A percentile compares a stretch with the other conserved stretches of the same genome.
These are phyloP conservation scores for Rhorus exstirpatorius DNA, from an alignment of 2,888 invertebrate genomes.

Conservation along the genomic window DNA sequence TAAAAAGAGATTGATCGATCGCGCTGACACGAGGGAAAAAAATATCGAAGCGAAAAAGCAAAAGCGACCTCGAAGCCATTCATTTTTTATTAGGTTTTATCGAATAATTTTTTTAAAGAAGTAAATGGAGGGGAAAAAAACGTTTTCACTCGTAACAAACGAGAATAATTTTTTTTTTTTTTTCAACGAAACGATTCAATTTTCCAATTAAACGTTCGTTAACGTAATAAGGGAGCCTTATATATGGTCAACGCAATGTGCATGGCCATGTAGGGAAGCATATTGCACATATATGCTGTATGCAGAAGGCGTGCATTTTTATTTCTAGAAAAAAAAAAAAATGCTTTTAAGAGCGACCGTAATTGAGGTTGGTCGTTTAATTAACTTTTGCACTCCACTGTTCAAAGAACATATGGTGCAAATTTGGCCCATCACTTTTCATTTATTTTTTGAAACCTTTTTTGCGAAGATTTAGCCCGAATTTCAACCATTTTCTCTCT, in stretches of 20 bases:
- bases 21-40: neutral
- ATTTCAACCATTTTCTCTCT: too few relatives aligned
- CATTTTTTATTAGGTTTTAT: neutral
- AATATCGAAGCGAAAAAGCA: too few relatives aligned
- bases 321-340: neutral
- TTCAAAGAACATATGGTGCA: neutral
- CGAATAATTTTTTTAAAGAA: neutral
- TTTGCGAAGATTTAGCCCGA: too few relatives aligned
- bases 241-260: neutral
- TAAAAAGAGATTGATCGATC: too few relatives aligned
- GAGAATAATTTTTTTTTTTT: neutral
- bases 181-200: neutral
- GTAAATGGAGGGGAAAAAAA: neutral
- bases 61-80: neutral
- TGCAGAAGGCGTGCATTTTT: neutral
- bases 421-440: neutral
- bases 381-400: neutral
- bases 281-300: slow-evolving; percentile 1
- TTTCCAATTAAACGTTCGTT: slow-evolving; percentile 24
- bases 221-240: neutral
- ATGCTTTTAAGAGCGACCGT: neutral
- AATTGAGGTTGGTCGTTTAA: neutral
- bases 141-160: neutral
- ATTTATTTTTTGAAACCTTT: neutral
- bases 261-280: neutral